Base-by-base conservation (phyloP, 2,888 invertebrate species). In the Trimorus sp. region DNA sequence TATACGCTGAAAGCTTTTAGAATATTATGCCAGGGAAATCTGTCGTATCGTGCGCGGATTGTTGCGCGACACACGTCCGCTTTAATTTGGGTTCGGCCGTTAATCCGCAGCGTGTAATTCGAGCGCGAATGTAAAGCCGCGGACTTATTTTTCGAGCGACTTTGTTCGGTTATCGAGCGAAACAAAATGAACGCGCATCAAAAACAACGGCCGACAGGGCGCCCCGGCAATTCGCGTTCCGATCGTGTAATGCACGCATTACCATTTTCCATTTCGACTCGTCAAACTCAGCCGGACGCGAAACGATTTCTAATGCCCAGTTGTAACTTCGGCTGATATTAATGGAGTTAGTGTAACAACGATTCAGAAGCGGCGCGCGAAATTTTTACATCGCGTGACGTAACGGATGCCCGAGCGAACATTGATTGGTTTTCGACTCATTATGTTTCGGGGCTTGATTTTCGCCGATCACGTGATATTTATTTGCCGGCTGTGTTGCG, bases 401-500 rank as follows among this genome's bases (percentile, higher is more conserved):
- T 76, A 71, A 81, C 58, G 70, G 45, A 71, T 70, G 65, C 60
- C 71, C 73, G 53, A 62, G 48, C 73, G 59, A 77, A 77, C 77
- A 74, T 77, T 77, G 81, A 82, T 77, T 77, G 81, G 73, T 77
- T 82, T 77, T 77, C 63, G 26, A 77, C 77, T 82, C 73, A 82
- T 82, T 82, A 65, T 77, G 68, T 77, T 77, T 77, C 15, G 81
- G 60, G 15, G 76, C 71, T 73, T 73, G 62, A 81, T 77, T 77
- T 73, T 81, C 76, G 40, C 70, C 14, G 48, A 26, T 81, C 73
- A 81, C 81, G 81, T 82, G 81, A 82, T 82, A 82, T 74, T 74
- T 82, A 81, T 76, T 81, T 75, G 49, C 63, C 42, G 42, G 53
- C 15, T 69, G 2, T 51, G 40, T 45, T 63, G 69, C 14, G 12